Percentiles rank a stretch among this genome's conserved stretches.
phyloP scores from a whole-genome alignment of 2,888 invertebrate species.

The Aleiodes alternator region DNA sequence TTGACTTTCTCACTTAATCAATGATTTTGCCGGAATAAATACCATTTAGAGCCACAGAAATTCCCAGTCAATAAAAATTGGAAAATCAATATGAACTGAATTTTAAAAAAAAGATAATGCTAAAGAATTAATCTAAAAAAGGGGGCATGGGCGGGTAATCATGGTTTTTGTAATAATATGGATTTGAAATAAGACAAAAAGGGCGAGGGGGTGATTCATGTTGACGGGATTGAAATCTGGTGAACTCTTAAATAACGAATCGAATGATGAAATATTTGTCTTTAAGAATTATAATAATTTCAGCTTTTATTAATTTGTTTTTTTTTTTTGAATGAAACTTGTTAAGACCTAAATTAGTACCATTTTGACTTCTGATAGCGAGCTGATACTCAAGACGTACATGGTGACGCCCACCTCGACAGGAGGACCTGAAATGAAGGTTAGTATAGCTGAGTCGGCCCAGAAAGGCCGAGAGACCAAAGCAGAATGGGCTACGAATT shows the following conservation, averaged over 20 bases:
- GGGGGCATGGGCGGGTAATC: neutral
- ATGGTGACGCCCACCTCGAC: constrained; percentile 89
- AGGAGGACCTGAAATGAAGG: constrained; percentile 82
- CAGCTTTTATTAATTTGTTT: constrained; percentile 50
- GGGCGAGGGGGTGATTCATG: constrained; percentile 28
- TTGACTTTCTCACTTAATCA: too few relatives aligned
- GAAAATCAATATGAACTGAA: neutral
- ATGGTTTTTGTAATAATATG: constrained; percentile 5
- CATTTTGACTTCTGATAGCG: constrained; percentile 90
- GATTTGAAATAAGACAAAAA: constrained; percentile 7
- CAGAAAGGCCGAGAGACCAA: constrained; percentile 57
- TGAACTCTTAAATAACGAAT: constrained; percentile 18
- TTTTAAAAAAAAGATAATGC: constrained; percentile 4
- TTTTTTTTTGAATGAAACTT: constrained; percentile 57
- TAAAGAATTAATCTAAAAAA: neutral
- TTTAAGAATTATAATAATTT: constrained; percentile 32
- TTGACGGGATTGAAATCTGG: constrained; percentile 23
- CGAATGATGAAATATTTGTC: constrained; percentile 12
- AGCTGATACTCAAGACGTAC: constrained; percentile 89
- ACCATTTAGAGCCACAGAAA: constrained; percentile 22
- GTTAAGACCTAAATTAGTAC: constrained; percentile 78
- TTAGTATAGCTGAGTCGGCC: constrained; percentile 74
- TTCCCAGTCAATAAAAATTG: neutral
- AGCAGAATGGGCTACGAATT: constrained; percentile 58
- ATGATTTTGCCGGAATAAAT: constrained; percentile 1